Conservation (phyloP, 2,113 vertebrate genomes). For the Edolisoma coerulescens region DNA sequence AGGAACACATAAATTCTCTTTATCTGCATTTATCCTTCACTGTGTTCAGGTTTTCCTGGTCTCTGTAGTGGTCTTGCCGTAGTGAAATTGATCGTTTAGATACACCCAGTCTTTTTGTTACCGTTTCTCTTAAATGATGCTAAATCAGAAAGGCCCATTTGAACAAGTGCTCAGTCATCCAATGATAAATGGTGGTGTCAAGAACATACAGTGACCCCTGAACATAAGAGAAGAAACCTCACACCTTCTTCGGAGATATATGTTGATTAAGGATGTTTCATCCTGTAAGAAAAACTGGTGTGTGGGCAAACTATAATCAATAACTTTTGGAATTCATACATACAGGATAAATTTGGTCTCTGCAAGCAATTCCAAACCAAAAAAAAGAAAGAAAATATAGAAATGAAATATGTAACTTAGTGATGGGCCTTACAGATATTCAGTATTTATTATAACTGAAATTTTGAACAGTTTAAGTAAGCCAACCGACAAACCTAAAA, state of each 20-base stretch:
- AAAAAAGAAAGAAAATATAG: not conserved
- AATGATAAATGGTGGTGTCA: conserved; percentile 48
- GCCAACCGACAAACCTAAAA: not conserved
- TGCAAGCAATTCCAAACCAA: not conserved
- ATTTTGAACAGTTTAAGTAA: not conserved
- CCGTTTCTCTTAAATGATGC: conserved; percentile 17
- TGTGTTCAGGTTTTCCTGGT: not conserved
- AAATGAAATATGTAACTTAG: not conserved
- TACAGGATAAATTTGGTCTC: not conserved
- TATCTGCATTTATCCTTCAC: not conserved
- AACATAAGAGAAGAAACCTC: not conserved
- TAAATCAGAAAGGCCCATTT: conserved; percentile 21
- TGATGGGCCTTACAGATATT: not conserved
- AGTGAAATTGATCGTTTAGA: not conserved
- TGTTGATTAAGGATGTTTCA: conserved; percentile 42
- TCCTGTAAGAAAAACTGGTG: conserved; percentile 26
- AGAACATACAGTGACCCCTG: conserved; percentile 37
- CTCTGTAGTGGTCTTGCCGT: not conserved
- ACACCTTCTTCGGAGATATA: not conserved
- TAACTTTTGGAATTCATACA: conserved; percentile 16
- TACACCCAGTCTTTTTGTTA: not conserved
- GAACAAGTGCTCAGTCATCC: conserved; percentile 27
- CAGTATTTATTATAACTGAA: not conserved
- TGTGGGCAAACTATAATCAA: conserved; percentile 1
- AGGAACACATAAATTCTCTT: not conserved